Conservation (phyloP, 2,797 vertebrate species). For the Anguilla pacifica region DNA sequence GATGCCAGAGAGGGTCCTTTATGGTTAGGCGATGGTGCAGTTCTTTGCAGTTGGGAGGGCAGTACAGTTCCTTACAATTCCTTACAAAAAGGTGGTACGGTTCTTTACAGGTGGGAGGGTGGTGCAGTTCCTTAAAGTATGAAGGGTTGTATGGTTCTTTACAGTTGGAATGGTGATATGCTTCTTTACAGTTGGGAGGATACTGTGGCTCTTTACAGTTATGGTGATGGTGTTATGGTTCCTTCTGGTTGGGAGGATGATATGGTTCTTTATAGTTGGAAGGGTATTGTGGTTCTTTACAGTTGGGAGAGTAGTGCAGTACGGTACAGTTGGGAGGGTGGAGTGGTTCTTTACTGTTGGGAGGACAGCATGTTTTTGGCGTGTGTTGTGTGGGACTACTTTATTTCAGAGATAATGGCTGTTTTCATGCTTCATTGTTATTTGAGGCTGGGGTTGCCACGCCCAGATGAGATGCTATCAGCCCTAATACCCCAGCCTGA, state of each 20-base stretch:
- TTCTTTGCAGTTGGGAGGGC: neutral
- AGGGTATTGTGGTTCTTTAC: neutral
- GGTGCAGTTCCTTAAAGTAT: too few species aligned
- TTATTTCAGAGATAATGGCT: conserved; percentile 52
- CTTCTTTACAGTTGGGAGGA: neutral
- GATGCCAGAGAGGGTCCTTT: neutral
- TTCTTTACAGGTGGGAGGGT: too few species aligned
- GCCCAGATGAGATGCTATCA: conserved; percentile 36
- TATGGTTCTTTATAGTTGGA: too few species aligned
- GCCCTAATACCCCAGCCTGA: neutral
- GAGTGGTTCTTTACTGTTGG: neutral
- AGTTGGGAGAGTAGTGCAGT: neutral
- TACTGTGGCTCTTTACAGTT: neutral
- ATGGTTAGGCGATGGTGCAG: neutral
- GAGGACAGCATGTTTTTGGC: neutral
- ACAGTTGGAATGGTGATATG: too few species aligned
- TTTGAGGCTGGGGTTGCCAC: conserved; percentile 18
- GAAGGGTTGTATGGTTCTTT: too few species aligned
- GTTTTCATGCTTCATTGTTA: conserved; percentile 54
- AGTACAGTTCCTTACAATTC: too few species aligned
- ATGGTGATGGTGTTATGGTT: neutral
- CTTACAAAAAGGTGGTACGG: too few species aligned
- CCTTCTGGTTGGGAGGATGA: too few species aligned
- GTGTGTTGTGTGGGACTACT: neutral
- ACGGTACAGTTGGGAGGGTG: neutral